Base-by-base conservation (phyloP, 2,888 invertebrate species). In the Drosophila paracracens region DNA sequence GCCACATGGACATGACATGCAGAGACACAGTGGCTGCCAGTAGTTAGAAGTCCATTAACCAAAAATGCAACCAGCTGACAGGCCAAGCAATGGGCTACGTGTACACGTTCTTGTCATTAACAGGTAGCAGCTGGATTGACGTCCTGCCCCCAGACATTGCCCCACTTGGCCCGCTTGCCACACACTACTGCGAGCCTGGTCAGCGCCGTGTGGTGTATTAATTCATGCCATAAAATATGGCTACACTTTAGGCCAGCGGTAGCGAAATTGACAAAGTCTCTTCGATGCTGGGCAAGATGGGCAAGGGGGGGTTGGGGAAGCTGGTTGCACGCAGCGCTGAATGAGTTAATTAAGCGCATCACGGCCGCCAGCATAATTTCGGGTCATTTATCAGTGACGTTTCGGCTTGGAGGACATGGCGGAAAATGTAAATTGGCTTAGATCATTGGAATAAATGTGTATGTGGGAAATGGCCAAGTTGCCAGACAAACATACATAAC, bases 311-410 rank as follows among this genome's bases (percentile, higher is more conserved):
- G 29, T 36, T 56, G 61, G 29, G 31, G 40, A 18, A 36, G 10
- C 5, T 29, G 18, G 50, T 52, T 38, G 33, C 11, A 69, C 50
- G 69, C 58, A 53, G 65, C 80, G 77, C 78, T 85, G 90, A 91
- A 91, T 91, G 89, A 91, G 91, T 92, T 91, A 91, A 91, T 91
- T 91, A 92, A 91, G 91, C 82, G 88, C 86, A 91, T 81, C 88
- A 87, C 88, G 88, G 89, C 85, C 88, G 83, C 87, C 82, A 86
- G 89, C 92, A 92, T 92, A 92, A 92, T 92, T 92, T 90, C 81
- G 83, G 87, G 89, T 88, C 91, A 91, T 92, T 92, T 92, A 91
- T 92, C 92, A 92, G 92, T 74, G 59, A 76, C 70, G 63, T 88
- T 88, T 85, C 82, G 77, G 84, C 89, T 83, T 88, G 79, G 40